Evolutionary conservation across 2,888 invertebrate genomes (phyloP).

Genomic region (Crocallis elinguaria): DNA sequence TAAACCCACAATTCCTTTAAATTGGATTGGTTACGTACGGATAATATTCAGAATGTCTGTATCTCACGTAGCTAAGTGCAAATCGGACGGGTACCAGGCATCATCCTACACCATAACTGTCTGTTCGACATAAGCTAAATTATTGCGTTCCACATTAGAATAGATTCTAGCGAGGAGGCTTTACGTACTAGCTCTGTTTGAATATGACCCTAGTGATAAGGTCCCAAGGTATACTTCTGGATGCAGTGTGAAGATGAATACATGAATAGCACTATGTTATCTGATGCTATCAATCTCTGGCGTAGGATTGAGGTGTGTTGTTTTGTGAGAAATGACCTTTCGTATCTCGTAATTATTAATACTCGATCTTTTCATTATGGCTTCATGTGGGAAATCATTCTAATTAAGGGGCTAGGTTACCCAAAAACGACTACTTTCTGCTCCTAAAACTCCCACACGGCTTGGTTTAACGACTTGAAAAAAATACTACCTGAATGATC

Average conservation of each 20-base stretch:
- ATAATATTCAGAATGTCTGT: neutral
- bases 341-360: constrained; percentile 44
- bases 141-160: constrained; percentile 34
- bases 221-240: constrained; percentile 11
- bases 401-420: too few relatives aligned
- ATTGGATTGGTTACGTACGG: too few relatives aligned
- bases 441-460: too few relatives aligned
- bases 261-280: constrained; percentile 47
- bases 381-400: constrained; percentile 27
- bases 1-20: too few relatives aligned
- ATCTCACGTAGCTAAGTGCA: constrained; percentile 12
- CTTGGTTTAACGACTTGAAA: too few relatives aligned
- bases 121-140: constrained; percentile 39
- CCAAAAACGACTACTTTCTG: too few relatives aligned
- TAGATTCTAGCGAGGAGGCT: constrained; percentile 19
- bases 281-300: constrained; percentile 55
- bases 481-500: too few relatives aligned
- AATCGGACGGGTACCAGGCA: constrained; percentile 30
- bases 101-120: constrained; percentile 46
- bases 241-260: constrained; percentile 40
- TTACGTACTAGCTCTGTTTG: constrained; percentile 1
- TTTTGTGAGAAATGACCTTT: constrained; percentile 52
- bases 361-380: constrained; percentile 43
- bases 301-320: constrained; percentile 49
- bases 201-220: constrained; percentile 13